Conservation (phyloP, 2,113 vertebrate genomes). For the Phocoena sinus region DNA sequence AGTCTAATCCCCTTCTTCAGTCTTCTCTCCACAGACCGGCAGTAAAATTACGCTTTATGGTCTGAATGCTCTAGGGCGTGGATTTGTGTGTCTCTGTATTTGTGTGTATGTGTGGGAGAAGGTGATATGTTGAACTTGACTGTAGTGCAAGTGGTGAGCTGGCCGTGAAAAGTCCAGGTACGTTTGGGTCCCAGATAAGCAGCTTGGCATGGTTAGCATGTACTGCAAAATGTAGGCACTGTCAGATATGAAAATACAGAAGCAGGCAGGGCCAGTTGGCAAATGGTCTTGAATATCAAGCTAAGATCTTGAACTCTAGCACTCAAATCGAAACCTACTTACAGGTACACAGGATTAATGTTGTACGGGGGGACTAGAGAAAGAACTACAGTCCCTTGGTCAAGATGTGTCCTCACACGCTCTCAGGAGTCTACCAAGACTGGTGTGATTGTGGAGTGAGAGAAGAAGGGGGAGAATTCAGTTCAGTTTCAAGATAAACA, state of each 20-base stretch:
- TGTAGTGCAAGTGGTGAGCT: neutral
- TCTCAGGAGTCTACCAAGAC: neutral
- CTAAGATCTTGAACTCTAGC: neutral
- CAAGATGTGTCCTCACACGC: conserved; percentile 26
- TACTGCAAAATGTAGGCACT: neutral
- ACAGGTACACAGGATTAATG: neutral
- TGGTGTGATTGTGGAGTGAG: neutral
- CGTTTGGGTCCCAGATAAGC: neutral
- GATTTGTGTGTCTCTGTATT: neutral
- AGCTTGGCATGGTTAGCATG: neutral
- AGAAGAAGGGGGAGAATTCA: neutral
- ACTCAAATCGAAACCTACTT: neutral
- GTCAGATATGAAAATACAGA: neutral
- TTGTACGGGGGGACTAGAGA: neutral
- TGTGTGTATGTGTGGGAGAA: neutral
- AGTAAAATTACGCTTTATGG: neutral
- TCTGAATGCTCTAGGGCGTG: neutral
- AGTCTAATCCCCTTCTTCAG: neutral
- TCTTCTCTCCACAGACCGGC: neutral
- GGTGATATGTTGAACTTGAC: neutral
- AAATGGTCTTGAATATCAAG: neutral
- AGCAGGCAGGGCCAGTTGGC: neutral
- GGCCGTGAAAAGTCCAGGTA: neutral
- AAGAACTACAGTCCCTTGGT: neutral
- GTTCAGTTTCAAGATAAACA: conserved; percentile 56